phyloP scores from a whole-genome alignment of 2,888 invertebrate genomes.

The Brachypalpus laphriformis region DNA sequence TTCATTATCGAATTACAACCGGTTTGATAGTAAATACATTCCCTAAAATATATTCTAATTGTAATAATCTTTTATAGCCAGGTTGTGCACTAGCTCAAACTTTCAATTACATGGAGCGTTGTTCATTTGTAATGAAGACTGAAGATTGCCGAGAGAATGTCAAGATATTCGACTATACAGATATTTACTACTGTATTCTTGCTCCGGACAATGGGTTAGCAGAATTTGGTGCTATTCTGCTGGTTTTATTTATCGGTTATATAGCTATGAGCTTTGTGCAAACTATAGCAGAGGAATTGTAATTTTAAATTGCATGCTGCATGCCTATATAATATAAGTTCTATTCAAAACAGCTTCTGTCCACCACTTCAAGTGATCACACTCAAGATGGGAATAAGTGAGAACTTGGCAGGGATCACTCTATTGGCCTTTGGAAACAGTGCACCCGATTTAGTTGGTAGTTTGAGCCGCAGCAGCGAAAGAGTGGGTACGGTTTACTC shows the following conservation, averaged over 20 bases:
- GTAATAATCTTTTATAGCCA: background rate
- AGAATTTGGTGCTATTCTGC: constrained; percentile 52
- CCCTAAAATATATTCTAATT: background rate
- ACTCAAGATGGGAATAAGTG: constrained; percentile 83
- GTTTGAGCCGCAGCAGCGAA: constrained; percentile 83
- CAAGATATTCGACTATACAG: constrained; percentile 80
- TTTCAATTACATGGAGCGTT: constrained; percentile 78
- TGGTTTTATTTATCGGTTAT: constrained; percentile 75
- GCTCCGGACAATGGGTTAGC: constrained; percentile 71
- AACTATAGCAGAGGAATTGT: constrained; percentile 85
- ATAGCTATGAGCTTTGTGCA: constrained; percentile 84
- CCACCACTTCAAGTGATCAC: constrained; percentile 84
- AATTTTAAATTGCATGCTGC: constrained; percentile 77
- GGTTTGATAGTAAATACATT: constrained; percentile 51
- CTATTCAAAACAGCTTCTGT: constrained; percentile 83
- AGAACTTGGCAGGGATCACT: constrained; percentile 87
- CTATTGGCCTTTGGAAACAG: constrained; percentile 89
- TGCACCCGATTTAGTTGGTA: constrained; percentile 87
- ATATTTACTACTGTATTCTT: constrained; percentile 81
- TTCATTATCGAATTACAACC: constrained; percentile 49
- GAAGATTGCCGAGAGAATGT: constrained; percentile 78
- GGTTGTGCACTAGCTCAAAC: constrained; percentile 79
- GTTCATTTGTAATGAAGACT: constrained; percentile 80
- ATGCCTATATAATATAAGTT: background rate
- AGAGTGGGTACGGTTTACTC: constrained; percentile 81